Evolutionary conservation across 2,888 invertebrate genomes (phyloP), one percentile per base, ranked within the genome.

Genomic region (Neoascia interrupta): DNA sequence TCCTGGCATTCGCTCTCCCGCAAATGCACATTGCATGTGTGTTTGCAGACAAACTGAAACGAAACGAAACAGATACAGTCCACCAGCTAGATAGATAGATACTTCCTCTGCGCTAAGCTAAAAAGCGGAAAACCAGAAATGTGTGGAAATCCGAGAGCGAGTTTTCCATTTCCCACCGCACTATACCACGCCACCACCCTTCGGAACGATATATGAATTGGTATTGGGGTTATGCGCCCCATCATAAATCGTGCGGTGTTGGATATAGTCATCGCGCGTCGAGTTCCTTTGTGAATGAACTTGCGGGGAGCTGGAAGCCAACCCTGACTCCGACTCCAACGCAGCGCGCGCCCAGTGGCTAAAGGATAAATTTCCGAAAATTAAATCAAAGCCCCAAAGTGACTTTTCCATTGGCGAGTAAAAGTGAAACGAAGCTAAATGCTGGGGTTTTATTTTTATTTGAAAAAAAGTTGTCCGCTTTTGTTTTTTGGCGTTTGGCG

Each of bases 81-180:
- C 10, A 31, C 31, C 31, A 8, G 51, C 23, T 18, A 37, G 6
- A 49, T n/a, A 47, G 31, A 34, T 16, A 53, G 15, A 54, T 53
- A 72, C 72, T 72, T 79, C 79, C 73, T 61, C 73, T 56, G 66
- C 39, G 66, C 76, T 72, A 72, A 70, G 64, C 76, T 70, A 39
- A 72, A 72, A 72, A 72, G 79, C 72, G 79, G 66, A 79, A 79
- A 79, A 68, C 72, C 79, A 79, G 66, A 79, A 79, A 68, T 79
- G 68, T 79, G 79, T 79, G 72, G 68, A 79, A 79, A 79, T 79
- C 73, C 79, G 79, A 79, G 73, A 66, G 66, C 61, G 66, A 61
- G 73, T 72, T 79, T 79, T 39, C 79, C 41, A 56, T 61, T 70
- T 61, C 47, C 36, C 21, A 21, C 36, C 36, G 34, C n/a, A 28